Percentiles rank a stretch among this genome's conserved stretches.
phyloP scores from a whole-genome alignment of 2,888 invertebrate genomes.

The Oligia fasciuncula region DNA sequence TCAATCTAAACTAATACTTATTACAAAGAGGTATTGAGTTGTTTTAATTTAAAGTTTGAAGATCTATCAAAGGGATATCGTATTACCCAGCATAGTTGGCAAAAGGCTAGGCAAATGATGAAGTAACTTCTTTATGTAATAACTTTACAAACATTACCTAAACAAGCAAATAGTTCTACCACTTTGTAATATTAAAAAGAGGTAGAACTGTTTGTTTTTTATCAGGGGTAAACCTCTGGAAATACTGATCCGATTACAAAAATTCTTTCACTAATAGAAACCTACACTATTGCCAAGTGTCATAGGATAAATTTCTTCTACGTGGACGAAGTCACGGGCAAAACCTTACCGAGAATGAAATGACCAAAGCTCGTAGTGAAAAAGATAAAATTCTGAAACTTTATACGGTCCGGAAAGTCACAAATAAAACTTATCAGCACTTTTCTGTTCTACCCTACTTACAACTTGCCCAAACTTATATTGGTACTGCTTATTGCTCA shows the following conservation, averaged over 20 bases:
- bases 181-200: not conserved
- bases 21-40: not conserved
- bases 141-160: no score
- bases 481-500: constrained; percentile 22
- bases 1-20: not conserved
- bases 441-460: constrained; percentile 5
- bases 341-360: not conserved
- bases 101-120: not conserved
- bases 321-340: not conserved
- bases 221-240: not conserved
- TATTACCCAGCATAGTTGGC: not conserved
- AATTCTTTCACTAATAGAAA: not conserved
- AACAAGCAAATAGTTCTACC: no score
- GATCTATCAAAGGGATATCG: not conserved
- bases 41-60: not conserved
- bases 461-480: constrained; percentile 15
- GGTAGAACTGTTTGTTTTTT: not conserved
- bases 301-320: not conserved
- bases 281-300: not conserved
- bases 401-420: not conserved
- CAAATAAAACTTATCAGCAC: constrained; percentile 7
- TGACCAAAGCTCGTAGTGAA: not conserved
- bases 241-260: not conserved
- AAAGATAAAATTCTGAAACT: not conserved
- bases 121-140: not conserved